Conservation (phyloP, 2,888 invertebrate genomes). For the Patella pellucida region DNA sequence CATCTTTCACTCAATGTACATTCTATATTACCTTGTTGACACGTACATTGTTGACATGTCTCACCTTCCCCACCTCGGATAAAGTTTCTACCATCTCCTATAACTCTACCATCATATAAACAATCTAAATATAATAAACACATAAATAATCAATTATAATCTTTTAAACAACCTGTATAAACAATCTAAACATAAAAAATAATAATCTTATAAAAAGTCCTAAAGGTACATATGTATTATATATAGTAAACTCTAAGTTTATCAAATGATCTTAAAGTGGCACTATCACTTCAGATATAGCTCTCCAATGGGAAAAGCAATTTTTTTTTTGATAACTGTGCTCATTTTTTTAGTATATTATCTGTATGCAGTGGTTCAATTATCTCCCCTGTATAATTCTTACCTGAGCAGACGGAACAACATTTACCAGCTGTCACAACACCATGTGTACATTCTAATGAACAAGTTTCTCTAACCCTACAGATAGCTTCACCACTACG, state of each 20-base stretch:
- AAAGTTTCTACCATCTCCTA: slow-evolving; percentile 49
- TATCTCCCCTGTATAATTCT: slow-evolving; percentile 1
- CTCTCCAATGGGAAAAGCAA: background rate
- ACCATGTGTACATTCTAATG: slow-evolving; percentile 57
- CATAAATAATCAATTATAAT: too few species aligned
- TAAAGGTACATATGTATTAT: too few species aligned
- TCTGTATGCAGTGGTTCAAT: background rate
- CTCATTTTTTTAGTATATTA: background rate
- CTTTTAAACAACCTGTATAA: background rate
- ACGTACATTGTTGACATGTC: slow-evolving; percentile 59
- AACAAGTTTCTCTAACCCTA: slow-evolving; percentile 44
- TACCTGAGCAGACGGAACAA: slow-evolving; percentile 63
- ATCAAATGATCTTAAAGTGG: background rate
- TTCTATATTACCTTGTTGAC: slow-evolving; percentile 55
- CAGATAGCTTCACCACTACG: slow-evolving; percentile 52
- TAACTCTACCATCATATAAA: slow-evolving; percentile 51
- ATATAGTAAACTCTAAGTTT: too few species aligned
- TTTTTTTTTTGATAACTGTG: too few species aligned
- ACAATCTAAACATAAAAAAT: background rate
- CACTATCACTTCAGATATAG: background rate
- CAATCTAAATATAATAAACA: slow-evolving; percentile 51
- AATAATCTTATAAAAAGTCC: background rate
- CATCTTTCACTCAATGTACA: slow-evolving; percentile 52
- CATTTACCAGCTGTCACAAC: slow-evolving; percentile 51
- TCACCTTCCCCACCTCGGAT: slow-evolving; percentile 44